Evolutionary conservation across 2,797 vertebrate genomes (phyloP).

Genomic region (Melanogrammus aeglefinus): DNA sequence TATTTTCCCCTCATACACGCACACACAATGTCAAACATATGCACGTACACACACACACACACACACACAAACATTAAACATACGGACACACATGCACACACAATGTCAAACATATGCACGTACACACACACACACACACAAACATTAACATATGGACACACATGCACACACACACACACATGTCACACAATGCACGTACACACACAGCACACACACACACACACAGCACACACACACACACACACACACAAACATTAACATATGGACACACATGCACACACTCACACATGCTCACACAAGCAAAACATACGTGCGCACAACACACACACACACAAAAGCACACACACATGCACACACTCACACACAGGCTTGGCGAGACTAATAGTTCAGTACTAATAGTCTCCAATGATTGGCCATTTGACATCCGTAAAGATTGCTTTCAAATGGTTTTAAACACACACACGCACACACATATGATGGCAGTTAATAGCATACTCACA

Average conservation of each 20-base stretch:
- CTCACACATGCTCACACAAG: background rate
- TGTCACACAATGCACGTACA: background rate
- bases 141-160: too few species aligned
- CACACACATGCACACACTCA: background rate
- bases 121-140: background rate
- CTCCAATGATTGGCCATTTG: slow-evolving; percentile 4
- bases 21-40: background rate
- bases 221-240: background rate
- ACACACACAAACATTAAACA: background rate
- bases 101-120: too few species aligned
- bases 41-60: background rate
- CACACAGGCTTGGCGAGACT: background rate
- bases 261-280: too few species aligned
- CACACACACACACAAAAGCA: background rate
- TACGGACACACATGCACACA: background rate
- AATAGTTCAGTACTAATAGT: slow-evolving; percentile 5
- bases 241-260: background rate
- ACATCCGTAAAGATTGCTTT: slow-evolving; percentile 8
- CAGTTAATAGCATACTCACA: slow-evolving; percentile 50
- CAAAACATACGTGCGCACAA: background rate
- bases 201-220: background rate
- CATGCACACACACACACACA: background rate
- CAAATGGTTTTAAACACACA: slow-evolving; percentile 1
- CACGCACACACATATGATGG: slow-evolving; percentile 23
- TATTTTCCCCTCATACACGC: background rate